Base-by-base conservation (phyloP, 2,888 invertebrate species). In the Odiellus spinosus region DNA sequence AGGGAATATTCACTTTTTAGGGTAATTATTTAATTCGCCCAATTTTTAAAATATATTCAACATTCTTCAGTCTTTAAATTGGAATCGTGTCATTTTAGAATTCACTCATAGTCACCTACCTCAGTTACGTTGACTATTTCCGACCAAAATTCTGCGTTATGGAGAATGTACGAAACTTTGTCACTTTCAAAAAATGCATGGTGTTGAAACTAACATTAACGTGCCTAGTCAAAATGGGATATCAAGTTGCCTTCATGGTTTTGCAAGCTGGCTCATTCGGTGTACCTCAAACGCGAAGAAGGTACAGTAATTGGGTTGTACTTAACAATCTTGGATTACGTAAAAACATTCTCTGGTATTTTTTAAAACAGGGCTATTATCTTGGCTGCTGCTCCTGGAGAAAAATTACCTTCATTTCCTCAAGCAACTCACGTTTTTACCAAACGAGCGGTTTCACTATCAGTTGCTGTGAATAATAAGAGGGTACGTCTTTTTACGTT, bases 81-180 rank as follows among this genome's bases (percentile, higher is more conserved):
- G 26, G 5, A 4, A 26, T 4, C 26, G 26, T 26, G 26, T 6
- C 26, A 49, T 59, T 60, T 10, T 63, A 71, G 69, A 86, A 84
- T 63, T 86, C 86, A 0, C 68, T 86, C 12, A 78, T 86, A 17
- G 80, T 80, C 0, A 78, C 84, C 0, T 85, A 77, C 62, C 70
- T 86, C 17, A 82, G 84, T 20, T 86, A 78, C 64, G 84, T 84
- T 62, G 87, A 87, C 64, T 86, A 76, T 64, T 86, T 82, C 61
- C 73, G 85, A 5, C 86, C 86, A 0, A 76, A 77, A 58, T 86
- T 77, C 64, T 84, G 86, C 60, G 72, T 87, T 19, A 67, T 87
- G 60, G 86, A 87, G 65, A 86, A 86, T 60, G 86, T 87, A 0
- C 69, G 84, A 42, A 86, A 85, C 65, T 86, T 87, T 64, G 82